Evolutionary conservation across 2,113 vertebrate species (phyloP).

Genomic region (Calidris pugnax): DNA sequence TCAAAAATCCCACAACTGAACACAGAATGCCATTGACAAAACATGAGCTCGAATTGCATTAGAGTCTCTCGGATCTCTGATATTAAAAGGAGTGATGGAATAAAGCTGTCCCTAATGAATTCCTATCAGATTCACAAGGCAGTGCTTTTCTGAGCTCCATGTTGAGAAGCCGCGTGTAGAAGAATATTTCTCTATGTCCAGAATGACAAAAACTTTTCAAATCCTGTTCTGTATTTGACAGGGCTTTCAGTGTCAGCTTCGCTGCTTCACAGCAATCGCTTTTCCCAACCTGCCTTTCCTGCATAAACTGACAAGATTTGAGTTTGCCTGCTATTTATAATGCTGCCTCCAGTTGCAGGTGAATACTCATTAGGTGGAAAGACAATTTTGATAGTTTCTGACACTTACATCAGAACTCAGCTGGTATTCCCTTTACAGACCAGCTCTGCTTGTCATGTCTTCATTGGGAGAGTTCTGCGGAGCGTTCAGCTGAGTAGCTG

Average conservation of each 20-base stretch:
- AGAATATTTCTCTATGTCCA: not conserved
- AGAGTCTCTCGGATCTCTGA: not conserved
- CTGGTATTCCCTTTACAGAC: not conserved
- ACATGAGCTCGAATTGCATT: not conserved
- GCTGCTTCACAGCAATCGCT: not conserved
- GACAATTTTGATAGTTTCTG: not conserved
- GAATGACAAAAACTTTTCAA: not conserved
- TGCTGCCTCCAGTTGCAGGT: slow-evolving; percentile 8
- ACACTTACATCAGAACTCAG: not conserved
- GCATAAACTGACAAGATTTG: not conserved
- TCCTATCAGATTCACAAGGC: slow-evolving; percentile 9
- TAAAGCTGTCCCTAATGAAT: not conserved
- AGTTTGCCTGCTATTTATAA: not conserved
- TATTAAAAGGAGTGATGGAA: not conserved
- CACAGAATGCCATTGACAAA: not conserved
- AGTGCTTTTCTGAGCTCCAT: not conserved
- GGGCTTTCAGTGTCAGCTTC: not conserved
- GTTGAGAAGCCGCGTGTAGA: not conserved
- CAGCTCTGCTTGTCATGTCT: not conserved
- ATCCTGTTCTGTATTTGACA: slow-evolving; percentile 4
- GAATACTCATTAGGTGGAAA: not conserved
- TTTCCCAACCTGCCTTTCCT: not conserved
- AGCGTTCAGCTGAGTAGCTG: not conserved
- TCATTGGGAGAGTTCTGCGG: not conserved
- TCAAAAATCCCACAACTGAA: not conserved